A percentile compares a stretch with the other conserved stretches of the same genome.
Conservation (phyloP, 2,113 vertebrate species). For the Ifrita kowaldi region DNA sequence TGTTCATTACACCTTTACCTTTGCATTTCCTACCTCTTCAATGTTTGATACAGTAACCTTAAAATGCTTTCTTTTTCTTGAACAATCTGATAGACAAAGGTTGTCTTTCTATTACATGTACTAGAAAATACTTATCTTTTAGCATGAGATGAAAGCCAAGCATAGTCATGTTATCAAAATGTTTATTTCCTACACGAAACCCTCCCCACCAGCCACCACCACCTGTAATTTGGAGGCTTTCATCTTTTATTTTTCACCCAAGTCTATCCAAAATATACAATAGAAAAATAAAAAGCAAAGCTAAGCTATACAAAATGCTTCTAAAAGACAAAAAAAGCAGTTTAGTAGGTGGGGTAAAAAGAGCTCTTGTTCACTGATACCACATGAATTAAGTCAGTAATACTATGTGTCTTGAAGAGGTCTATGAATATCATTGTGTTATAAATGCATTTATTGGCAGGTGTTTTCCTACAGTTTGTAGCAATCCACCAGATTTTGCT, state of each 20-base stretch:
- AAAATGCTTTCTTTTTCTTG: neutral
- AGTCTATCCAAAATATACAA: neutral
- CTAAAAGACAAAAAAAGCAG: neutral
- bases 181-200: neutral
- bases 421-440: neutral
- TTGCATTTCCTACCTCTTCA: neutral
- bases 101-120: neutral
- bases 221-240: neutral
- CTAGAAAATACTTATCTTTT: neutral
- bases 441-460: neutral
- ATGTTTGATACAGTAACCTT: neutral
- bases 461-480: neutral
- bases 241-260: neutral
- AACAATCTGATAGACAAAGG: neutral
- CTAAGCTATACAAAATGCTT: neutral
- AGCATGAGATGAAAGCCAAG: neutral
- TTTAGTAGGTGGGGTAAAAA: neutral
- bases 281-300: neutral
- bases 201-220: neutral
- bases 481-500: neutral
- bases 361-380: neutral
- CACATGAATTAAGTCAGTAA: neutral
- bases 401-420: neutral
- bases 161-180: neutral
- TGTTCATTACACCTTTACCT: neutral